Conservation (phyloP, 2,888 invertebrate species). For the Merodon equestris region DNA sequence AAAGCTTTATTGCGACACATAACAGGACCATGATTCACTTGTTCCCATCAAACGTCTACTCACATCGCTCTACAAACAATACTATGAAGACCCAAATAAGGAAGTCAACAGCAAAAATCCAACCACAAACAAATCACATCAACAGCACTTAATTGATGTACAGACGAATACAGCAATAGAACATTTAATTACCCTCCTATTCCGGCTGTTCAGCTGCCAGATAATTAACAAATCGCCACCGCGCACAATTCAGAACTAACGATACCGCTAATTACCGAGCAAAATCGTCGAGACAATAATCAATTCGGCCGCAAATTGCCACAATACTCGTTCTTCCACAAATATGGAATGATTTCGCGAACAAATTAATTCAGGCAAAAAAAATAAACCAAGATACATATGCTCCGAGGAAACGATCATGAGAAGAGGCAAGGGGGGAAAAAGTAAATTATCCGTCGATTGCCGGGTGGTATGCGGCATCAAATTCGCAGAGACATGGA, state of each 20-base stretch:
- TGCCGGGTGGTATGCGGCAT: conserved; percentile 42
- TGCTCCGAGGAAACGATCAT: conserved; percentile 4
- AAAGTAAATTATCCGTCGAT: conserved; percentile 44
- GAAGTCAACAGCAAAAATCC: no score
- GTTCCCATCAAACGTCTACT: no score
- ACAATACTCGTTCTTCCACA: conserved; percentile 21
- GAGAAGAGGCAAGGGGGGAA: conserved; percentile 24
- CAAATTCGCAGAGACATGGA: conserved; percentile 7
- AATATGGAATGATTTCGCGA: conserved; percentile 26
- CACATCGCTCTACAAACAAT: no score
- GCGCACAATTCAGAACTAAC: conserved; percentile 58
- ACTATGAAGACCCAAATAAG: no score
- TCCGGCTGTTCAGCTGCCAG: conserved; percentile 32
- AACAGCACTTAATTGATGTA: no score
- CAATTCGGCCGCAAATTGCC: conserved; percentile 42
- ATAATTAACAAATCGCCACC: conserved; percentile 63
- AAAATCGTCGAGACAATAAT: conserved; percentile 49
- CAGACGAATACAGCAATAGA: no score
- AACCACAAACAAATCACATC: no score
- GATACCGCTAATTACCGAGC: conserved; percentile 50
- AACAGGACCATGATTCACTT: no score
- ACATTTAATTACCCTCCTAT: conserved; percentile 44
- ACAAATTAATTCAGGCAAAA: conserved; percentile 15
- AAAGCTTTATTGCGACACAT: no score
- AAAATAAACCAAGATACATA: conserved; percentile 16